A percentile compares a stretch with the other conserved stretches of the same genome.
phyloP scores from a whole-genome alignment of 2,797 vertebrate species.

The Apogon hyalosoma region DNA sequence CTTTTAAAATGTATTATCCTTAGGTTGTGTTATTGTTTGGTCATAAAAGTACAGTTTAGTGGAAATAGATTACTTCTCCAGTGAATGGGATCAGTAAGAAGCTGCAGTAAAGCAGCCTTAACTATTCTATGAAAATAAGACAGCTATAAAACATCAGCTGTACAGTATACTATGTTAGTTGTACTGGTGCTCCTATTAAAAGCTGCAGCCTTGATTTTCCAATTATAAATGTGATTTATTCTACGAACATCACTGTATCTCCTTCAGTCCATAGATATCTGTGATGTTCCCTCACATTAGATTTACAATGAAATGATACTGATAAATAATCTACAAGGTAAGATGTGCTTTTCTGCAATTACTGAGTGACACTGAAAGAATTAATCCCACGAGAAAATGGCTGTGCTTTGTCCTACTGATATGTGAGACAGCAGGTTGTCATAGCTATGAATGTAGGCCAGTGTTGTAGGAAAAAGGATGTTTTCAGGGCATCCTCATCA shows the following conservation, averaged over 20 bases:
- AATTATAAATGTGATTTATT: constrained; percentile 42
- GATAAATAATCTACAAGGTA: constrained; percentile 28
- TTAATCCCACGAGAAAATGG: constrained; percentile 24
- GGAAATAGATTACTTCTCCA: constrained; percentile 25
- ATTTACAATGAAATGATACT: constrained; percentile 39
- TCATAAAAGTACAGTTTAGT: neutral
- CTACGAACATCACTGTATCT: constrained; percentile 45
- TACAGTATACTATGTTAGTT: constrained; percentile 26
- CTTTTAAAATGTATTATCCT: constrained; percentile 33
- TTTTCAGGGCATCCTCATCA: constrained; percentile 32
- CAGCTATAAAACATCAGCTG: constrained; percentile 9
- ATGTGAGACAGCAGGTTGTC: constrained; percentile 63
- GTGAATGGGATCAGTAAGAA: neutral
- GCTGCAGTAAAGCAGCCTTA: constrained; percentile 5
- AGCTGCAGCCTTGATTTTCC: constrained; percentile 14
- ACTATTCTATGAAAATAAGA: neutral
- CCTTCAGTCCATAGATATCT: constrained; percentile 25
- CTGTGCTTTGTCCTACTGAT: constrained; percentile 66
- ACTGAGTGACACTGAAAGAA: constrained; percentile 22
- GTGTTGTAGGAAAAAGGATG: constrained; percentile 2
- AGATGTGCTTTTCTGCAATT: constrained; percentile 47
- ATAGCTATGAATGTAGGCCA: constrained; percentile 38
- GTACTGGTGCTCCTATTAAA: constrained; percentile 8
- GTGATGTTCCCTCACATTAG: constrained; percentile 36
- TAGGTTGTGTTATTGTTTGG: neutral